Evolutionary conservation across 2,888 invertebrate species (phyloP), one percentile per base, ranked within the genome.

Genomic region (Epirrhoe alternata): DNA sequence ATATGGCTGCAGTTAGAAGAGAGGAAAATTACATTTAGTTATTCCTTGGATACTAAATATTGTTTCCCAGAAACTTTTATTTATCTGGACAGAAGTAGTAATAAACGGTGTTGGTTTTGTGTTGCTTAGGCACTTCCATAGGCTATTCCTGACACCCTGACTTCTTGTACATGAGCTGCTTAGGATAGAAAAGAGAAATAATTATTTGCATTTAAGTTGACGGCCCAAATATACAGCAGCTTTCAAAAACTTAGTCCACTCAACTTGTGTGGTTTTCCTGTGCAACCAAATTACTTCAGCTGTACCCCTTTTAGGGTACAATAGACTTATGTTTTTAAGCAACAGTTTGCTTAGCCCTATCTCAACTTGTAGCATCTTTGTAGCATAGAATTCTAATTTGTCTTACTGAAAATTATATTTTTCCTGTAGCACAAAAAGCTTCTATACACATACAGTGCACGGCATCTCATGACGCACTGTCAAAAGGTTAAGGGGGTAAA

Each of bases 371-470:
- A 24, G 24, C 24, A 24, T 24, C 12, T 3, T 24, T 24, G 24
- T 24, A 24, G 24, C 24, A 24, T 24, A 24, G 24, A 24, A 24
- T 24, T 1, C 8, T 8, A 38, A 38, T 8, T 38, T 7, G 10
- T 38, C 7, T 38, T 24, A 24, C 10, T 38, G 2, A 10, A 7
- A 0, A 8, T 42, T 12, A 12, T 12, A 42, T 12, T 38, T 10
- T 38, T 10, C 3, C 38, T 10, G 7, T 38, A 42, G 12, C 38
- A 12, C 6, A 3, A 33, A 49, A 56, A 14, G 30, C 42, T 8
- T 16, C 14, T 33, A 30, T 14, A 50, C 16, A 31, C 30, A 54
- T 59, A 51, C 56, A 56, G 55, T 64, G 55, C 59, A 56, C 56
- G 16, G 33, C 56, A 52, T n/a, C 33, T 45, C 47, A 30, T 16